Conservation (phyloP, 2,113 vertebrate species). For the Brachyhypopomus occidentalis region DNA sequence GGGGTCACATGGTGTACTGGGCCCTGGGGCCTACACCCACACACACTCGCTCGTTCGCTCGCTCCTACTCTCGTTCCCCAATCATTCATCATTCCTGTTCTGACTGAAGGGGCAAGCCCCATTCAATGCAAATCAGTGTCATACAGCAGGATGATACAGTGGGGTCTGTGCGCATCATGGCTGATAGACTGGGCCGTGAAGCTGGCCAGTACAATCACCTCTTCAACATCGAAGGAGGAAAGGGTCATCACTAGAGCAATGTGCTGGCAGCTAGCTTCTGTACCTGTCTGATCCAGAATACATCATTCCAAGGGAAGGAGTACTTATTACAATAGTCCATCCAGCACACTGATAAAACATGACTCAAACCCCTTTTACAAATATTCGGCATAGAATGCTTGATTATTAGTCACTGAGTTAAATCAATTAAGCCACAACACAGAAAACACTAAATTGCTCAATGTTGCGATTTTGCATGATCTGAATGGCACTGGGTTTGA, state of each 20-base stretch:
- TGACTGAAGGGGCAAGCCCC: constrained; percentile 47
- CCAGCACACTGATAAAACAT: not conserved
- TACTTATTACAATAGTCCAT: not conserved
- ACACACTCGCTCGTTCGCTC: constrained; percentile 53
- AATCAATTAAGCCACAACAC: not conserved
- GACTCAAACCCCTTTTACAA: not conserved
- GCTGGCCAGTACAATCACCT: constrained; percentile 10
- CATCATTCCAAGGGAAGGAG: constrained; percentile 6
- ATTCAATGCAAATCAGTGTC: constrained; percentile 73
- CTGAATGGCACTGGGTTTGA: not conserved
- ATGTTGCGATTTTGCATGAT: not conserved
- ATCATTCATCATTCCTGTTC: constrained; percentile 73
- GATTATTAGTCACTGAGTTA: not conserved
- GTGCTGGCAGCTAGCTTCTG: not conserved
- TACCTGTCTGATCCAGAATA: not conserved
- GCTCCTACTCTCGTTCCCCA: constrained; percentile 57
- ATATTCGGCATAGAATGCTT: not conserved
- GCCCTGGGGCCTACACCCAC: constrained; percentile 61
- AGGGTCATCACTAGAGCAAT: constrained; percentile 22
- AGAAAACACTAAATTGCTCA: not conserved
- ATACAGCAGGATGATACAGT: constrained; percentile 50
- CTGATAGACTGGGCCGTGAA: constrained; percentile 10
- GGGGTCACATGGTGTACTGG: constrained; percentile 70
- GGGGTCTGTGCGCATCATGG: constrained; percentile 18
- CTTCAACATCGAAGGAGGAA: constrained; percentile 11